phyloP scores from a whole-genome alignment of 2,113 vertebrate genomes.

The Agelaius tricolor region DNA sequence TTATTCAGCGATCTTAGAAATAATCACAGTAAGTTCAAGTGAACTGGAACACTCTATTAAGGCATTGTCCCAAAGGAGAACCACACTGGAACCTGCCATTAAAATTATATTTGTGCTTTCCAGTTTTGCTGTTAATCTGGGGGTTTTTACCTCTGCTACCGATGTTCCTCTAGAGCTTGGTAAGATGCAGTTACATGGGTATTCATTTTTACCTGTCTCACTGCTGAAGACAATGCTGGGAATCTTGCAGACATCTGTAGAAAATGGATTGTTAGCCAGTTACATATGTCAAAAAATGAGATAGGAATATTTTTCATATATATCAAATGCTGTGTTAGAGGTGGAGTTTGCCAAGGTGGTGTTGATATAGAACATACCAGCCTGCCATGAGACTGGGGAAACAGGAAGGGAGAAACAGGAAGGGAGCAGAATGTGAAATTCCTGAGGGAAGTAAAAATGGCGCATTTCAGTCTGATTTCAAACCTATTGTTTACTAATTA shows the following conservation, averaged over 20 bases:
- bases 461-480: not conserved
- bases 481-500: not conserved
- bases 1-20: not conserved
- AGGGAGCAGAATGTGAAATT: not conserved
- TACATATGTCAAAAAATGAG: not conserved
- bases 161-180: not conserved
- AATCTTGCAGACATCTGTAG: not conserved
- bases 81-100: not conserved
- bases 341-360: not conserved
- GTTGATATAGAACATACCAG: rapidly evolving
- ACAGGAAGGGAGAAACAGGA: not conserved
- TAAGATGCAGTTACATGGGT: not conserved
- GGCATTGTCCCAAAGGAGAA: not conserved
- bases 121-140: not conserved
- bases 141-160: not conserved
- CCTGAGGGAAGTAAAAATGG: not conserved
- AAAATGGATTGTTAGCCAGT: not conserved
- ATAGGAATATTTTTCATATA: not conserved
- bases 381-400: not conserved
- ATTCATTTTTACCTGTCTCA: not conserved
- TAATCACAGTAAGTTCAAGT: not conserved
- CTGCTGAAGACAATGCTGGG: not conserved
- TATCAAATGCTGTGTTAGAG: not conserved
- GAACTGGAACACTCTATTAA: not conserved
- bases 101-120: not conserved